phyloP scores from a whole-genome alignment of 2,113 vertebrate species.

The Forbesichthys agassizii region DNA sequence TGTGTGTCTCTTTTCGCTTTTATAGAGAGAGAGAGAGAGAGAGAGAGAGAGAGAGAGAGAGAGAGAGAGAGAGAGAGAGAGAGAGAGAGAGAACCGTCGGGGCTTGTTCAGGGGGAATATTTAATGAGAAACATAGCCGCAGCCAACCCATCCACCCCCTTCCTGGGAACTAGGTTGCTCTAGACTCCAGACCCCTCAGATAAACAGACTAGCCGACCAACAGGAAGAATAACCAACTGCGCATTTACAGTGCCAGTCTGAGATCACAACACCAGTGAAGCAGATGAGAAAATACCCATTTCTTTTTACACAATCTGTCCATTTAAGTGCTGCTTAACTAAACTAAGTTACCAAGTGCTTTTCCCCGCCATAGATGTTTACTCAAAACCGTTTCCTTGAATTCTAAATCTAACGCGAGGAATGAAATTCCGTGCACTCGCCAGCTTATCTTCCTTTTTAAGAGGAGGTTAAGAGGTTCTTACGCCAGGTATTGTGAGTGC shows the following conservation, averaged over 20 bases:
- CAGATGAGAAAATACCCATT: not conserved
- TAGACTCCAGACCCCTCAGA: constrained; percentile 20
- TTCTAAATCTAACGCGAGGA: too few relatives aligned
- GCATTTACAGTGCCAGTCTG: constrained; percentile 32
- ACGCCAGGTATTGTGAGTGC: not conserved
- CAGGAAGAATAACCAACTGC: constrained; percentile 39
- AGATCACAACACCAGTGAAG: constrained; percentile 11
- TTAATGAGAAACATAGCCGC: constrained; percentile 61
- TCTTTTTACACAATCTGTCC: not conserved
- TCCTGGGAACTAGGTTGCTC: constrained; percentile 20
- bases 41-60: not conserved
- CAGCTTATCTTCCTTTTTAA: not conserved
- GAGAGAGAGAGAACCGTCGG: constrained; percentile 31
- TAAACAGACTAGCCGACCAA: constrained; percentile 43
- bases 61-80: not conserved
- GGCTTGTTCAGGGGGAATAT: constrained; percentile 69
- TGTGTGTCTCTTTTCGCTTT: too few relatives aligned
- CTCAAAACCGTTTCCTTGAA: too few relatives aligned
- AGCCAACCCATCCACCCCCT: constrained; percentile 22
- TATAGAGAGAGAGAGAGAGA: too few relatives aligned
- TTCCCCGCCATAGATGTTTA: too few relatives aligned
- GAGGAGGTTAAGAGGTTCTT: not conserved
- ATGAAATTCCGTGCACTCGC: not conserved
- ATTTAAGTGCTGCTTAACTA: not conserved
- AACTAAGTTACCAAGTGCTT: too few relatives aligned